Evolutionary conservation across 2,888 invertebrate species (phyloP).

Genomic region (Stenodema calcarata): DNA sequence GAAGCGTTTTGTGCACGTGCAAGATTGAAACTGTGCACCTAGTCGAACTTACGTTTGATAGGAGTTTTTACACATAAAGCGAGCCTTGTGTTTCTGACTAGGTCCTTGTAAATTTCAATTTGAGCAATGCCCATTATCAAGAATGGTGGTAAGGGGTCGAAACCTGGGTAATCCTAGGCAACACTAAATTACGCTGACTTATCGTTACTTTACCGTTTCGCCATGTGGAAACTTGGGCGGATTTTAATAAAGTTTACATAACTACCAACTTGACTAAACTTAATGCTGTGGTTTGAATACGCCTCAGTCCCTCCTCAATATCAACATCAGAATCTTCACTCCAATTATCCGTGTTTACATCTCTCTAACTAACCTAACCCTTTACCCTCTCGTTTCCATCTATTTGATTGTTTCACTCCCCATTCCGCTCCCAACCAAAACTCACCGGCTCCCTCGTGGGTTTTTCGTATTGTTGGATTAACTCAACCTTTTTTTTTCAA

Average conservation of each 20-base stretch:
- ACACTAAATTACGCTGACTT: background rate
- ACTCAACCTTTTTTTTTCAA: constrained; percentile 3
- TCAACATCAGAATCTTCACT: constrained; percentile 22
- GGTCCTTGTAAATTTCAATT: too few species aligned
- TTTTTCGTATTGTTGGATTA: constrained; percentile 13
- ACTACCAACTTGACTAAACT: background rate
- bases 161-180: background rate
- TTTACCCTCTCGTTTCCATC: constrained; percentile 8
- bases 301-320: background rate
- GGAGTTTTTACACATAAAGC: too few species aligned
- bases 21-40: too few species aligned
- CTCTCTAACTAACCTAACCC: constrained; percentile 37
- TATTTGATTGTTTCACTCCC: constrained; percentile 17
- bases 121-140: too few species aligned
- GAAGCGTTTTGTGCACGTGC: too few species aligned
- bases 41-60: too few species aligned
- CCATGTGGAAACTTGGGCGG: background rate
- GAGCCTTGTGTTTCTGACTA: too few species aligned
- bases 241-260: background rate
- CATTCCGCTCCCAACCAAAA: background rate
- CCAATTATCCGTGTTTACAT: constrained; percentile 32
- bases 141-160: too few species aligned
- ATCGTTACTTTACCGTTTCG: background rate
- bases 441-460: background rate
- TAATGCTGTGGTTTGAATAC: constrained; percentile 6